A percentile compares a stretch with the other conserved stretches of the same genome.
phyloP scores from a whole-genome alignment of 2,113 vertebrate genomes.

The Strigops habroptila region DNA sequence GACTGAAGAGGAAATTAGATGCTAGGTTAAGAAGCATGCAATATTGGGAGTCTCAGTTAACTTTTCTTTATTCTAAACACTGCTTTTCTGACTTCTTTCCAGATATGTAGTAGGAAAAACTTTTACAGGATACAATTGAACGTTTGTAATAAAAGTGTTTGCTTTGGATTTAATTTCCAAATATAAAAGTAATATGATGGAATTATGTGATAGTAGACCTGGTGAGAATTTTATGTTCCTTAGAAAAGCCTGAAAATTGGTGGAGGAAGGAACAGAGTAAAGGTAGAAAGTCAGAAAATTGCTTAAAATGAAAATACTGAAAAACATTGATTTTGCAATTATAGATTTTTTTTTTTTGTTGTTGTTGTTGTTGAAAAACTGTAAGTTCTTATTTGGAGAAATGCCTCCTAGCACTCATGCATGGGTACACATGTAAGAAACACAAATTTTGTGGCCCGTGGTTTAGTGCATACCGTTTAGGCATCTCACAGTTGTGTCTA shows the following conservation, averaged over 20 bases:
- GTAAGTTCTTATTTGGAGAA: background rate
- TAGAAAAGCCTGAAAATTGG: background rate
- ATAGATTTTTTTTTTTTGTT: background rate
- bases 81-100: background rate
- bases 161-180: background rate
- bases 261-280: background rate
- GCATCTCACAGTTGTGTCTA: background rate
- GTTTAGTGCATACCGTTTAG: background rate
- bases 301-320: background rate
- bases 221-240: background rate
- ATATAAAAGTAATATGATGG: background rate
- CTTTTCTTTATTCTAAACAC: background rate
- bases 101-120: background rate
- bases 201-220: background rate
- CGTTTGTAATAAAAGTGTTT: background rate
- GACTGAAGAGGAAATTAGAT: background rate
- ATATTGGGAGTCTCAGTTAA: background rate
- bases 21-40: background rate
- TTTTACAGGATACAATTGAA: background rate
- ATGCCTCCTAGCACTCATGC: background rate
- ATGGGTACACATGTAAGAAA: background rate
- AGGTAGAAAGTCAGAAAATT: background rate
- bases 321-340: background rate
- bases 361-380: background rate
- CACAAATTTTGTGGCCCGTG: background rate